Evolutionary conservation across 2,797 vertebrate genomes (phyloP), one percentile per base, ranked within the genome.

Genomic region (Odontamblyopus lacepedii): DNA sequence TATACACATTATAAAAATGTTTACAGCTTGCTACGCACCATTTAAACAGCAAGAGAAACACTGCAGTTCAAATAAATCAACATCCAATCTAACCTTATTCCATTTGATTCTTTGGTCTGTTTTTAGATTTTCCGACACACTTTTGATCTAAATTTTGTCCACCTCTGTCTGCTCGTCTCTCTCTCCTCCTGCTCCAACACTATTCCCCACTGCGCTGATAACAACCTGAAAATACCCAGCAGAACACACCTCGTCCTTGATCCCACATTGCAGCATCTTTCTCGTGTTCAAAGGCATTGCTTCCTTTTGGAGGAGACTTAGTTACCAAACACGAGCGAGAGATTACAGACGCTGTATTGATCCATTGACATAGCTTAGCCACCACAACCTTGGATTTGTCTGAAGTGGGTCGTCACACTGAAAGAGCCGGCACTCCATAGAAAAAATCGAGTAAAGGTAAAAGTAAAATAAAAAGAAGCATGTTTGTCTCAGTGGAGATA

Each of bases 161-260:
- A 2, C 60, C 72, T 77, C 80, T 76, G 59, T 85, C 75, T 72
- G 56, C 73, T 74, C 72, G 6, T 18, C 71, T 73, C 72, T 26
- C 48, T 78, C 77, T 76, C 59, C 62, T 75, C 78, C 69, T 74
- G 74, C 77, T 80, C 57, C 60, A 63, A 65, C 75, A 75, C 67
- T 70, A 68, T 55, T 71, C 57, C 63, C 78, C 8, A 23, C 79
- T 86, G 85, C 53, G 80, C 57, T 88, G 87, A 86, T 89, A 87
- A 88, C 84, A 85, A 83, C 81, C 71, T 70, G 78, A 89, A 85
- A 88, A 83, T 74, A 85, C 74, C 82, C 80, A 6, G 48, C 41
- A 79, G 77, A 88, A 89, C 85, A 82, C 78, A 77, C 77, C 73
- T 69, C 44, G 80, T 89, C 89, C 88, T 90, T 88, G 82, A 89